phyloP scores from a whole-genome alignment of 2,888 invertebrate species.

The Megaustenia siamemsis region DNA sequence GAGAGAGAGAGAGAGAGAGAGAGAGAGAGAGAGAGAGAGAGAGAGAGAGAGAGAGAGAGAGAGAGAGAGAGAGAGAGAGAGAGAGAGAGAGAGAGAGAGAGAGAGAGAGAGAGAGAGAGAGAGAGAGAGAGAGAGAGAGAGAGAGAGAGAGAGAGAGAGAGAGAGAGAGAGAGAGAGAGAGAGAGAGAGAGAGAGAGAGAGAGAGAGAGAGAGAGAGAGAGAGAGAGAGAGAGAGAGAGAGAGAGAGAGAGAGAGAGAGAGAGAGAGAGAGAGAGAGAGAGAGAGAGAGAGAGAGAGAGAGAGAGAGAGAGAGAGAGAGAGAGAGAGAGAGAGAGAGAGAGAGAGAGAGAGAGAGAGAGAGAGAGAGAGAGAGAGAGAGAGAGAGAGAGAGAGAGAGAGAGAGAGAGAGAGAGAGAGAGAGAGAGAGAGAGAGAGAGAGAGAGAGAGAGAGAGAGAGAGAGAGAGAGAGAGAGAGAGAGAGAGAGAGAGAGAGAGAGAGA shows the following conservation, averaged over 20 bases:
- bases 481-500: neutral
- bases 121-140: neutral
- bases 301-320: constrained; percentile 8
- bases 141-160: neutral
- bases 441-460: constrained; percentile 11
- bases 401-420: neutral
- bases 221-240: neutral
- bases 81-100: no score
- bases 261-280: neutral
- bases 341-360: neutral
- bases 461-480: constrained; percentile 15
- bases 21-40: no score
- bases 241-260: neutral
- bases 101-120: no score
- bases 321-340: neutral
- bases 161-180: neutral
- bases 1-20: no score
- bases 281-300: neutral
- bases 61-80: no score
- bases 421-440: constrained; percentile 2
- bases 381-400: neutral
- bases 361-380: neutral
- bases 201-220: neutral
- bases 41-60: no score
- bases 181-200: neutral